Evolutionary conservation across 2,888 invertebrate genomes (phyloP), one percentile per base, ranked within the genome.

Genomic region (Rotaria magnacalcarata): DNA sequence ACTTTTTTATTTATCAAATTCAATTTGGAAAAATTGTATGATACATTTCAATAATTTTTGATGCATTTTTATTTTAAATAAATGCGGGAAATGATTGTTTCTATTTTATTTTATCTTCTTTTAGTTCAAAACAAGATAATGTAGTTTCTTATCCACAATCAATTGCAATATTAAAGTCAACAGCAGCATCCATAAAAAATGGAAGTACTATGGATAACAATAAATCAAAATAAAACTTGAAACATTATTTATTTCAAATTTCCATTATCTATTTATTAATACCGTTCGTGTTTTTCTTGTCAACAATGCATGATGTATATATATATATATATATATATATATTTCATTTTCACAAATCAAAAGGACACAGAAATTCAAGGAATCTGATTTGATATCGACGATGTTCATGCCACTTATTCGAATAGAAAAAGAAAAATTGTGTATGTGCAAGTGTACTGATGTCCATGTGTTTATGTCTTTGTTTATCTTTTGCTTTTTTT

Each of bases 261-360:
- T 67, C 67, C 16, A 67, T 67, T 67, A 67, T 67, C 16, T 67
- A 67, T 67, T 67, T 67, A 67, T 67, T 60, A 4, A 14, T 16
- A 16, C 67, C 67, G 67, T 67, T 67, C 27, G 34, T 67, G 27
- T 67, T 67, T 67, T 67, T 67, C 67, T 67, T 67, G 67, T 67
- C 67, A 67, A 67, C 67, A 27, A 67, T 34, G 34, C 34, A 14
- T 11, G 34, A 67, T 27, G 11, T 7, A 27, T 60, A 27, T 27
- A 60, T 60, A 14, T 60, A n/a, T 60, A n/a, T 27, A 60, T 27
- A 60, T n/a, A 27, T 27, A 60, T 60, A 60, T 8, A 67, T 34
- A 27, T 27, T 67, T 16, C 10, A 16, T 16, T 16, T 16, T 27
- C 27, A 27, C 67, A 67, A 67, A 34, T 16, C 67, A 52, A 16